These are phyloP conservation scores for Parazoanthus atlanticus DNA, from an alignment of 92 coral and sea anemone genomes.

Conservation along the genomic window DNA sequence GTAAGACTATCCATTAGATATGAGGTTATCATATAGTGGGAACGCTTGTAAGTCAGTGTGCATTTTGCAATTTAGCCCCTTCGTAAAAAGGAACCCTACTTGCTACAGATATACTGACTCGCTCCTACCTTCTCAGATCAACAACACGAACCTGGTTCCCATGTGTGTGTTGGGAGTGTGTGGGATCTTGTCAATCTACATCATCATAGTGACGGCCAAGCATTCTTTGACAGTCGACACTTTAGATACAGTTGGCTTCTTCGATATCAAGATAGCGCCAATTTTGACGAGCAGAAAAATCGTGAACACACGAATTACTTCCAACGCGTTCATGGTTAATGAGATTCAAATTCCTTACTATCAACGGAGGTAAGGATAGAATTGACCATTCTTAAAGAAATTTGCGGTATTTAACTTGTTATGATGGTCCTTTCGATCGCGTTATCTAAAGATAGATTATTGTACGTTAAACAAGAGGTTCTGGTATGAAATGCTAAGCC, in stretches of 20 bases:
- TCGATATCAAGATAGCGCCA: slow-evolving; percentile 83
- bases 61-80: no score
- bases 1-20: no score
- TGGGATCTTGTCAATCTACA: slow-evolving; percentile 61
- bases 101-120: background rate
- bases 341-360: slow-evolving; percentile 78
- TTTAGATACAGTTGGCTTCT: slow-evolving; percentile 71
- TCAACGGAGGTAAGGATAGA: slow-evolving; percentile 66
- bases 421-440: no score
- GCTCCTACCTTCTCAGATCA: slow-evolving; percentile 36
- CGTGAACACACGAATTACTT: slow-evolving; percentile 79
- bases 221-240: slow-evolving; percentile 77
- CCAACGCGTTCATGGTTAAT: slow-evolving; percentile 73
- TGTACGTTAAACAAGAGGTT: no score
- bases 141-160: slow-evolving; percentile 76
- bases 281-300: slow-evolving; percentile 71
- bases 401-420: no score
- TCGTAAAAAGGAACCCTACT: no score
- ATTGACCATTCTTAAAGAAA: no score
- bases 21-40: no score
- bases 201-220: slow-evolving; percentile 83
- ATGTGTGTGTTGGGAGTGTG: slow-evolving; percentile 66
- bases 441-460: no score
- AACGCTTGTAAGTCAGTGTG: no score
- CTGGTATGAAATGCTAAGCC: no score